Percentiles rank a stretch among this genome's conserved stretches.
These are phyloP conservation scores for Reinhardtius hippoglossoides DNA, from an alignment of 2,113 vertebrate genomes.

Conservation along the genomic window DNA sequence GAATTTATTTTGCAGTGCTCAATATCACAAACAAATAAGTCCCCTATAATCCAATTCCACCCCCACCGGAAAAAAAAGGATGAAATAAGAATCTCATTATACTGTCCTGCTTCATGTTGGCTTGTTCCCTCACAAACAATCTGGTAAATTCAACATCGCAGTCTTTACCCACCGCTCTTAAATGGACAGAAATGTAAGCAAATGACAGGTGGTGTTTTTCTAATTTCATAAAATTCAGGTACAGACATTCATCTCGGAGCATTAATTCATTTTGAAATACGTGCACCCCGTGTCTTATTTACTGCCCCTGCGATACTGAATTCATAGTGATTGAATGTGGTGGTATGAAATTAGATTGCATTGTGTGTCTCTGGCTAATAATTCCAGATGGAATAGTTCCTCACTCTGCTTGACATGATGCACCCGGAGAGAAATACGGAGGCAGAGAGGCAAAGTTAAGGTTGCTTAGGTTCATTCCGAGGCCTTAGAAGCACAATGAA, in stretches of 20 bases:
- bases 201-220: constrained; percentile 74
- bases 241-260: constrained; percentile 64
- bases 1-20: constrained; percentile 86
- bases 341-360: constrained; percentile 80
- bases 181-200: constrained; percentile 70
- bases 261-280: constrained; percentile 76
- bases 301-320: constrained; percentile 71
- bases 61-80: constrained; percentile 73
- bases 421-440: constrained; percentile 70
- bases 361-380: constrained; percentile 82
- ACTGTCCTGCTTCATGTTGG: constrained; percentile 77
- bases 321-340: constrained; percentile 76
- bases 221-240: constrained; percentile 74
- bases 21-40: constrained; percentile 85
- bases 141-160: constrained; percentile 75
- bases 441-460: constrained; percentile 69
- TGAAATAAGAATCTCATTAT: constrained; percentile 84
- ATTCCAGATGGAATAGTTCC: constrained; percentile 79
- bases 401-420: constrained; percentile 72
- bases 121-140: constrained; percentile 77
- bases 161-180: constrained; percentile 75
- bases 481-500: constrained; percentile 73
- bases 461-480: constrained; percentile 72
- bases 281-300: constrained; percentile 73
- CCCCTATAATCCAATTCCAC: constrained; percentile 85